Base-by-base conservation (phyloP, 2,888 invertebrate species). In the Danaus chrysippus region DNA sequence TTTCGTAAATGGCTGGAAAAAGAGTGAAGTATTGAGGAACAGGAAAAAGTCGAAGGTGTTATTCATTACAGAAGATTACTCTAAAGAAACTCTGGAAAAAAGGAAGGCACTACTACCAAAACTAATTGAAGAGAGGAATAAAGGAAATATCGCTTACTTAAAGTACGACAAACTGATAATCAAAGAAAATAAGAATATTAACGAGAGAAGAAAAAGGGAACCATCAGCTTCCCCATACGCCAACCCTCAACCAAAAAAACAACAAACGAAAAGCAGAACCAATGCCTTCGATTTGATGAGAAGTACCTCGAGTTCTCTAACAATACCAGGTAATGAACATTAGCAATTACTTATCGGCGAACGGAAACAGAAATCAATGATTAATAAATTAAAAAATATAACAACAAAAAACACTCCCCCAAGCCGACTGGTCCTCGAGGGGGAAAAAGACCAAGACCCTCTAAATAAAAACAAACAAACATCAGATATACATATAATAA, bases 131-230 rank as follows among this genome's bases (percentile, higher is more conserved):
- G 71, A 69, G 57, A 65, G 70, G 19, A 56, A 62, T 17, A 71
- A 71, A 42, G 62, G 62, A 17, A 58, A 62, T 15, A 59, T 63
- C 13, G 71, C 72, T 1, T 71, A 63, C 58, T 17, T 72, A 23
- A 71, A 70, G 49, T 69, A 71, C 19, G 73, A 74, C 42, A 65
- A 71, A 67, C 42, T 73, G 8, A 59, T 73, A 52, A 63, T 74
- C 0, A 74, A 72, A 66, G 68, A 65, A 15, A 62, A 60, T 1
- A 56, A 43, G 54, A 23, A 23, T 3, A 23, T 3, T 23, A 23
- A 23, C 23, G 63, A 67, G 8, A 70, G 65, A 66, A 63, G 61
- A 13, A 68, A 66, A 64, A 64, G 62, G 17, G 54, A 65, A 65
- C 23, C 3, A n/a, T n/a, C n/a, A n/a, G n/a, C n/a, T n/a, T n/a